phyloP scores from a whole-genome alignment of 1,140 invertebrate species.

The Orussus abietinus region DNA sequence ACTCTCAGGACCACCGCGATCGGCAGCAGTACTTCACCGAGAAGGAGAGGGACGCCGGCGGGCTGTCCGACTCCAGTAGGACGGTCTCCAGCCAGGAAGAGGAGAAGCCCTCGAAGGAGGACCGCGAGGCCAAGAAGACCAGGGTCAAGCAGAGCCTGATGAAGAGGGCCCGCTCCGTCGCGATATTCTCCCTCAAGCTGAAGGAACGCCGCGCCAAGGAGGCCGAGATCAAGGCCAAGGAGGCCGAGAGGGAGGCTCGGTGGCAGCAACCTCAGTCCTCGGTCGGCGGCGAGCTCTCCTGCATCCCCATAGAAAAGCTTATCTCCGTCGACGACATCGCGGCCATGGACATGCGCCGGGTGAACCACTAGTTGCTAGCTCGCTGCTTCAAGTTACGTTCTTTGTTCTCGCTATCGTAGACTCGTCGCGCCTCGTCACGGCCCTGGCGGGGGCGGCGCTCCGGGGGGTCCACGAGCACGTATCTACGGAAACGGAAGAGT shows the following conservation, averaged over 20 bases:
- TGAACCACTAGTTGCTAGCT: slow-evolving; percentile 43
- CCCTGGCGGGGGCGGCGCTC: too few species aligned
- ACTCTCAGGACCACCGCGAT: slow-evolving; percentile 28
- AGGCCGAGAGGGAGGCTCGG: slow-evolving; percentile 43
- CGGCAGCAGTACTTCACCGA: slow-evolving; percentile 28
- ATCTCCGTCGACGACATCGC: slow-evolving; percentile 54
- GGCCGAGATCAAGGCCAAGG: slow-evolving; percentile 60
- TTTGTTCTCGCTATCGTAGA: too few species aligned
- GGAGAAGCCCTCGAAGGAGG: slow-evolving; percentile 52
- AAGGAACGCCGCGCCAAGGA: slow-evolving; percentile 71
- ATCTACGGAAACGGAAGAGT: too few species aligned
- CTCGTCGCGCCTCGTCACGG: too few species aligned
- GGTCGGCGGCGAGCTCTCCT: slow-evolving; percentile 72
- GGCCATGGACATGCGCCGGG: slow-evolving; percentile 48
- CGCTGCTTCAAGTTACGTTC: too few species aligned
- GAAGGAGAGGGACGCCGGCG: slow-evolving; percentile 32
- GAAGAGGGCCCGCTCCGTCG: slow-evolving; percentile 75
- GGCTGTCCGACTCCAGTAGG: slow-evolving; percentile 53
- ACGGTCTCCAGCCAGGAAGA: slow-evolving; percentile 58
- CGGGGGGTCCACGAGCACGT: too few species aligned
- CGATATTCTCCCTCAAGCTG: slow-evolving; percentile 75
- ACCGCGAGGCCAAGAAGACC: slow-evolving; percentile 64
- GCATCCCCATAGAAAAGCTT: slow-evolving; percentile 75
- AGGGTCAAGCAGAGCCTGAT: slow-evolving; percentile 70
- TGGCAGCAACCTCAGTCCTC: slow-evolving; percentile 62